These are phyloP conservation scores for Halesus radiatus DNA, from an alignment of 1,140 invertebrate genomes.

Conservation along the genomic window DNA sequence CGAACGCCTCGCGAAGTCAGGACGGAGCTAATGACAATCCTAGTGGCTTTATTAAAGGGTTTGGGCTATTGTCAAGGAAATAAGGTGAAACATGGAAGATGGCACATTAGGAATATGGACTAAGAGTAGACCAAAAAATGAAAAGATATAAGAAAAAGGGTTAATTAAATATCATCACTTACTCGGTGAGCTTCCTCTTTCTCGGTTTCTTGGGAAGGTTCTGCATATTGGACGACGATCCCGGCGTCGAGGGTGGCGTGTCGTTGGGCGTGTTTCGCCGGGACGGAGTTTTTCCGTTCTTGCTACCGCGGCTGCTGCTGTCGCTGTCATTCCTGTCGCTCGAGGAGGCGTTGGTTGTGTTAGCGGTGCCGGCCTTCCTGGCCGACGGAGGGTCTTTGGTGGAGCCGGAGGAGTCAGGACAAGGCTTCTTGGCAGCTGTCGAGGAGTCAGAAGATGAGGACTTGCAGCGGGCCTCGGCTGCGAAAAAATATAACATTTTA, in stretches of 20 bases:
- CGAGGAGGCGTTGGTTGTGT: constrained; percentile 12
- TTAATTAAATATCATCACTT: not conserved
- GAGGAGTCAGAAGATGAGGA: constrained; percentile 53
- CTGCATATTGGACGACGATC: constrained; percentile 22
- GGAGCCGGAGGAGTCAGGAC: constrained; percentile 24
- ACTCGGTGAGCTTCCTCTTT: constrained; percentile 55
- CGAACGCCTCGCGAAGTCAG: too few relatives aligned
- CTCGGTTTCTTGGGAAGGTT: constrained; percentile 47
- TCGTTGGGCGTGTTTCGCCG: constrained; percentile 43
- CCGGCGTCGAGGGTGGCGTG: constrained; percentile 46
- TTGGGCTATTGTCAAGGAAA: too few relatives aligned
- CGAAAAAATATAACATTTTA: not conserved
- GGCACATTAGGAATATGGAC: too few relatives aligned
- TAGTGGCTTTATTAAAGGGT: too few relatives aligned
- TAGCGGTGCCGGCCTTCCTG: constrained; percentile 22
- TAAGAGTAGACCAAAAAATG: too few relatives aligned
- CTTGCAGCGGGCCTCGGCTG: constrained; percentile 52
- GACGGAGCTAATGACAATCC: too few relatives aligned
- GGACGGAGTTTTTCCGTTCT: constrained; percentile 51
- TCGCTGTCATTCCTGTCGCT: constrained; percentile 57
- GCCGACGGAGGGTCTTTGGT: constrained; percentile 37
- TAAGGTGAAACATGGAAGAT: too few relatives aligned
- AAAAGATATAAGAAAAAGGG: too few relatives aligned
- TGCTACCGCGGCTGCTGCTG: constrained; percentile 55
- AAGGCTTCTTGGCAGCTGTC: constrained; percentile 46